Percentiles rank a stretch among this genome's conserved stretches.
Conservation (phyloP, 2,888 invertebrate genomes). For the Microdon myrmicae region DNA sequence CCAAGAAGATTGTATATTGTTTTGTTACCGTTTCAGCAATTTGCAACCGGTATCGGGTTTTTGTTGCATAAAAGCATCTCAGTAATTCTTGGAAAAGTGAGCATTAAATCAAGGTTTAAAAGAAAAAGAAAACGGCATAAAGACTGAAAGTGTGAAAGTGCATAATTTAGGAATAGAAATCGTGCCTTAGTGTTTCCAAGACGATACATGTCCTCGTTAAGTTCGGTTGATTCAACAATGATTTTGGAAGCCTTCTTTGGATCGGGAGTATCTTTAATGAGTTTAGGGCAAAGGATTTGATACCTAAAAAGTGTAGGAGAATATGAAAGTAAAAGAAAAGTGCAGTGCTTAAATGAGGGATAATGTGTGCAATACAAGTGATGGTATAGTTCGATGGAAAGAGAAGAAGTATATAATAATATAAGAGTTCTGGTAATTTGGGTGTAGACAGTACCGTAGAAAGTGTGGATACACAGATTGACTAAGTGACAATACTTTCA, state of each 20-base stretch:
- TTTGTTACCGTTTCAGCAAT: conserved; percentile 5
- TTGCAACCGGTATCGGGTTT: conserved; percentile 11
- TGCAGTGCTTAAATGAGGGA: conserved; percentile 16
- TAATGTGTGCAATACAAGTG: conserved; percentile 7
- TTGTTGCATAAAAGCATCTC: conserved; percentile 12
- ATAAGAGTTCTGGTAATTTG: too few species aligned
- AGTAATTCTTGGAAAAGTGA: conserved; percentile 24
- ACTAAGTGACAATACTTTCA: too few species aligned
- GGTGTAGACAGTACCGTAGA: too few species aligned
- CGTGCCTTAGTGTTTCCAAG: conserved; percentile 99
- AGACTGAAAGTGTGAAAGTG: conserved; percentile 3
- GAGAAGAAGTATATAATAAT: too few species aligned
- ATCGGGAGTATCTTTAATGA: conserved; percentile 78
- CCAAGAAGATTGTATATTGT: conserved; percentile 10
- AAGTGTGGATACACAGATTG: too few species aligned
- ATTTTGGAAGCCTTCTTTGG: conserved; percentile 84
- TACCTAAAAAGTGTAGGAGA: conserved; percentile 76
- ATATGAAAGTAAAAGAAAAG: conserved; percentile 7
- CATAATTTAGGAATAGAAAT: conserved; percentile 58
- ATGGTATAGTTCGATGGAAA: too few species aligned
- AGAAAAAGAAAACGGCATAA: conserved; percentile 3
- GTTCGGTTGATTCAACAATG: conserved; percentile 83
- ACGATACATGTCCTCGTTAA: conserved; percentile 93
- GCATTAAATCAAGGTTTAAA: conserved; percentile 5
- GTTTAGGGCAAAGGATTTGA: conserved; percentile 97